A percentile compares a stretch with the other conserved stretches of the same genome.
Evolutionary conservation across 2,113 vertebrate genomes (phyloP).

Genomic region (Struthidea cinerea): DNA sequence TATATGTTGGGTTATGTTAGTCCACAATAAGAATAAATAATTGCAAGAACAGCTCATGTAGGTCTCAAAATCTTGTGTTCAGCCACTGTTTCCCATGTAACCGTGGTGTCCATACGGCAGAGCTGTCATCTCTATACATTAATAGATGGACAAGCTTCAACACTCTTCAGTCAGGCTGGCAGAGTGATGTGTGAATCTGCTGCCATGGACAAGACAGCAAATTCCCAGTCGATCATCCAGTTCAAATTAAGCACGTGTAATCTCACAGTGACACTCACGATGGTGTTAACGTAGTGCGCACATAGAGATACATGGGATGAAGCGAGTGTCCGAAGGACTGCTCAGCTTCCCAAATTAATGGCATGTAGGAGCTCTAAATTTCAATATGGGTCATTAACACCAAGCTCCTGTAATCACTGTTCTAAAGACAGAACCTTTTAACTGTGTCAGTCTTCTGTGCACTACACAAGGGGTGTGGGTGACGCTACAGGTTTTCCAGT

Average conservation of each 20-base stretch:
- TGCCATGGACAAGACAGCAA: conserved; percentile 12
- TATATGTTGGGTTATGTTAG: neutral
- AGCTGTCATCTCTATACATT: neutral
- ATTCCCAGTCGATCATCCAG: neutral
- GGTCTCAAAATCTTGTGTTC: neutral
- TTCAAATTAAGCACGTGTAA: neutral
- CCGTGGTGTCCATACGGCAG: neutral
- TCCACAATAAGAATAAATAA: neutral
- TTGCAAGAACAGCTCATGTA: neutral
- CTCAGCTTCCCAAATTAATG: neutral
- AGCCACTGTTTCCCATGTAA: neutral
- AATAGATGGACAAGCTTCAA: conserved; percentile 20
- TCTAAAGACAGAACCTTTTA: neutral
- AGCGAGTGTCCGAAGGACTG: neutral
- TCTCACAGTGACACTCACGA: neutral
- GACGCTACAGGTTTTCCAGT: conserved; percentile 54
- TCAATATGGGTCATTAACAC: neutral
- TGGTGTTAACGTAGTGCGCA: fast-evolving
- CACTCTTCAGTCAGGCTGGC: neutral
- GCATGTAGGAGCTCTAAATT: neutral
- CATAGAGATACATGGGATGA: neutral
- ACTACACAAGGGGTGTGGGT: neutral
- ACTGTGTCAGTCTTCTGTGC: neutral
- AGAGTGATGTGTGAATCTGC: neutral
- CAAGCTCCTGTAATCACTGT: neutral